These are phyloP conservation scores for Antennarius striatus DNA, from an alignment of 2,113 vertebrate genomes.

Conservation along the genomic window DNA sequence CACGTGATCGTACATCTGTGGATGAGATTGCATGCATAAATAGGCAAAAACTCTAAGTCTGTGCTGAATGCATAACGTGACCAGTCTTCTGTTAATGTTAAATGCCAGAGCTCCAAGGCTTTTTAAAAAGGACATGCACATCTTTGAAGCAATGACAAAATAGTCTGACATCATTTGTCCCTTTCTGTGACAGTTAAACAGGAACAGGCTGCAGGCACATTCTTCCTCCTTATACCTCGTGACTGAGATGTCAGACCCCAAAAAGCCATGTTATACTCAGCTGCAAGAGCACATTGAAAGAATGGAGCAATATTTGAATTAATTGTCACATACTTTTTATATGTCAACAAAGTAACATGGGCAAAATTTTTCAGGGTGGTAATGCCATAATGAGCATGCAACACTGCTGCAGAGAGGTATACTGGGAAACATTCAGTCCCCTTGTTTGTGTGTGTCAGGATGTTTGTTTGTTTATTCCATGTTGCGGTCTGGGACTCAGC, in stretches of 20 bases:
- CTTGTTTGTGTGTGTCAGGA: slow-evolving; percentile 12
- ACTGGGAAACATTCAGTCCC: slow-evolving; percentile 13
- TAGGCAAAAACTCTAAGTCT: slow-evolving; percentile 34
- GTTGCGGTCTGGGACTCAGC: slow-evolving; percentile 46
- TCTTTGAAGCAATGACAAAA: slow-evolving; percentile 59
- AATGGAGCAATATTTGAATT: slow-evolving; percentile 11
- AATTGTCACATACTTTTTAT: slow-evolving; percentile 2
- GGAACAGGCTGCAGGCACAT: slow-evolving; percentile 46
- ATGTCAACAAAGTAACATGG: slow-evolving; percentile 24
- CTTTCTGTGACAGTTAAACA: slow-evolving; percentile 62
- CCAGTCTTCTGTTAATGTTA: slow-evolving; percentile 66
- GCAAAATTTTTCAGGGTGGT: slow-evolving; percentile 15
- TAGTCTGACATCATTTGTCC: slow-evolving; percentile 66
- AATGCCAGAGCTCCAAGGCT: slow-evolving; percentile 57
- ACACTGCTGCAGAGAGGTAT: not conserved
- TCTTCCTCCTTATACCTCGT: slow-evolving; percentile 52
- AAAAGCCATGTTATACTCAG: slow-evolving; percentile 28
- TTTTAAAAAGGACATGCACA: slow-evolving; percentile 61
- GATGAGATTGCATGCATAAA: slow-evolving; percentile 55
- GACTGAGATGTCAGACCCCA: slow-evolving; percentile 52
- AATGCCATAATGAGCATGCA: slow-evolving; percentile 26
- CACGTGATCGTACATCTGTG: slow-evolving; percentile 54
- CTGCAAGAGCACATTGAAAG: slow-evolving; percentile 11
- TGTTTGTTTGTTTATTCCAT: slow-evolving; percentile 33
- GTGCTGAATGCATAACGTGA: slow-evolving; percentile 54